These are phyloP conservation scores for Mormyrus lacerda DNA, from an alignment of 2,113 vertebrate species.

Conservation along the genomic window DNA sequence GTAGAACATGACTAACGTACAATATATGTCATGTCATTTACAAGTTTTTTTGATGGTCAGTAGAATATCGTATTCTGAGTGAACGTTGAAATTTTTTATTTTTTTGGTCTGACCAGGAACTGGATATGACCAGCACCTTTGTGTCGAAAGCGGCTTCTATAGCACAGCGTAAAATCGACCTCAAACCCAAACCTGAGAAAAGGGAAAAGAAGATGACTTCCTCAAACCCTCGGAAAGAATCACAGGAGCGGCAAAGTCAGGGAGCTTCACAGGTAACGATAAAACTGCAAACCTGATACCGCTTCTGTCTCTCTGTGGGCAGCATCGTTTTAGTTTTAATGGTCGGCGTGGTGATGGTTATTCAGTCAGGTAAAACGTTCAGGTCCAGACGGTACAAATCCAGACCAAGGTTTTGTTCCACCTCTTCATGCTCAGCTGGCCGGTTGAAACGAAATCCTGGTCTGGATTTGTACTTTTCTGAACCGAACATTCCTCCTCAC, in stretches of 20 bases:
- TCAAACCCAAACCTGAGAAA: conserved; percentile 30
- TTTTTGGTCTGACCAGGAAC: conserved; percentile 35
- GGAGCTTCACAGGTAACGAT: not conserved
- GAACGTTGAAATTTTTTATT: not conserved
- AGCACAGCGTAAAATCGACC: conserved; percentile 32
- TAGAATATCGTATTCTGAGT: not conserved
- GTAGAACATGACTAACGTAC: not conserved
- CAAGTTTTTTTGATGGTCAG: not conserved
- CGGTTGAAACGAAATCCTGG: too few relatives aligned
- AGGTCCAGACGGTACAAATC: too few relatives aligned
- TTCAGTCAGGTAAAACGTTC: not conserved
- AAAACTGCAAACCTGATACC: not conserved
- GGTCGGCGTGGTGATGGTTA: not conserved
- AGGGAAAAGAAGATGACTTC: conserved; percentile 30
- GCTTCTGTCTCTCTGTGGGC: not conserved
- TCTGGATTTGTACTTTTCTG: too few relatives aligned
- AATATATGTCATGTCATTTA: not conserved
- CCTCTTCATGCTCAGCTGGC: too few relatives aligned
- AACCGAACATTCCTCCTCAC: too few relatives aligned
- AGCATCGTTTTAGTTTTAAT: not conserved
- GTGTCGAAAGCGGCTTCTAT: conserved; percentile 32
- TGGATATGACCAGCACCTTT: conserved; percentile 46
- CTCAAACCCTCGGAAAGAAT: not conserved
- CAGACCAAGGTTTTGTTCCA: too few relatives aligned
- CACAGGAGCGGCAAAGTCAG: conserved; percentile 24